Base-by-base conservation (phyloP, 2,888 invertebrate genomes). In the Xanthorhoe designata region DNA sequence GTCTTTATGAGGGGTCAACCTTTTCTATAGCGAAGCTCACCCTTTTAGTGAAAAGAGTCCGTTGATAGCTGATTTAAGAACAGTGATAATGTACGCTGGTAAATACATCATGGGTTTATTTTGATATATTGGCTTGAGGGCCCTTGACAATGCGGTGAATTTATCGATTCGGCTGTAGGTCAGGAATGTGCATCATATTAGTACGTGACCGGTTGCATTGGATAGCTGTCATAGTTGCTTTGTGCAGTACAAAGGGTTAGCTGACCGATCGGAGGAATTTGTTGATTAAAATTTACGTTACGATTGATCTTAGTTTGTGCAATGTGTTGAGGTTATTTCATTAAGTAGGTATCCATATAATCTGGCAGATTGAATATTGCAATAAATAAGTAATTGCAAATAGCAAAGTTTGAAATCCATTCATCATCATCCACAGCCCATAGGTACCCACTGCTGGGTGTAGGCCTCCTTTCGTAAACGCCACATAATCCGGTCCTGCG, bases 1-100 rank as follows among this genome's bases (percentile, higher is more conserved):
- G 93, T 93, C 93, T 92, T 92, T 93, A 93, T 92, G 93, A 93
- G 91, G 94, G 93, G 93, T 93, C 93, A 93, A 92, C 93, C 93
- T 92, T 93, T 93, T 92, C 92, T 91, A 91, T 92, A 87, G 91
- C 88, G 87, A 83, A 84, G 86, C 85, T 91, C 89, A 92, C 93
- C 93, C 93, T 93, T 93, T 93, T 91, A 93, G 93, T 93, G 93
- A 93, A 93, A 93, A 92, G 93, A 92, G 92, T 91, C 85, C 86
- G 92, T 91, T 93, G 93, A 93, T 92, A 91, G 93, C 92, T 93
- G 94, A 93, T 93, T 91, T 92, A 93, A 88, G 90, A 92, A 91
- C 87, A 73, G 89, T 86, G 93, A 93, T 93, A 93, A 92, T 92
- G 89, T 91, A 88, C 89, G 87, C 82, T 88, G 84, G 91, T 92